Percentiles rank a stretch among this genome's conserved stretches.
Evolutionary conservation across 2,113 vertebrate species (phyloP).

Genomic region (Galbula dea): DNA sequence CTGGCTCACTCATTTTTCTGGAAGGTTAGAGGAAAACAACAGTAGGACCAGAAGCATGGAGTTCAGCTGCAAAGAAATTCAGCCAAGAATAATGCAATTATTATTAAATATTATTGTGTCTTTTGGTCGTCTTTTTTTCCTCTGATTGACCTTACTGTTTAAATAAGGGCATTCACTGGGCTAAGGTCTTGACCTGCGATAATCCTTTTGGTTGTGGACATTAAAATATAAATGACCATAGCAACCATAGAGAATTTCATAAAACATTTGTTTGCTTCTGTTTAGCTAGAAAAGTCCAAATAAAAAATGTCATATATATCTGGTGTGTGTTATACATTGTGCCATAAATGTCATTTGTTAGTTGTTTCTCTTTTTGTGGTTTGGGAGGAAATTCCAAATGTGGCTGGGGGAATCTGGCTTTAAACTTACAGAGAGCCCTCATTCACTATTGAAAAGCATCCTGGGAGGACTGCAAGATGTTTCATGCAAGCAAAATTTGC

Average conservation of each 20-base stretch:
- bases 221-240: constrained; percentile 38
- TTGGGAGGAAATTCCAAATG: constrained; percentile 68
- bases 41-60: neutral
- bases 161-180: neutral
- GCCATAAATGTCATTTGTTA: constrained; percentile 70
- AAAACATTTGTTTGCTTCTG: constrained; percentile 67
- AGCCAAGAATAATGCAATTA: neutral
- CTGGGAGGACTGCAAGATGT: constrained; percentile 54
- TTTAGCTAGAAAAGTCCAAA: constrained; percentile 61
- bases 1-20: rapidly evolving
- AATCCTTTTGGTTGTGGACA: constrained; percentile 15
- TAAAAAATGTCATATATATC: constrained; percentile 67
- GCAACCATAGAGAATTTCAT: constrained; percentile 53
- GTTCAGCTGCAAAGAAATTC: neutral
- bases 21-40: neutral
- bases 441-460: constrained; percentile 54
- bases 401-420: constrained; percentile 62
- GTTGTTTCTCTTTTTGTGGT: constrained; percentile 70
- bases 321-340: constrained; percentile 68
- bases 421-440: constrained; percentile 48
- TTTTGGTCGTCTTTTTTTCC: neutral
- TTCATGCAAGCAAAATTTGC: constrained; percentile 40
- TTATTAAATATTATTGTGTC: constrained; percentile 12
- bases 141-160: constrained; percentile 1
- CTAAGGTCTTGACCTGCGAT: constrained; percentile 29